Base-by-base conservation (phyloP, 92 coral and sea anemone genomes). In the Pocillopora grandis region DNA sequence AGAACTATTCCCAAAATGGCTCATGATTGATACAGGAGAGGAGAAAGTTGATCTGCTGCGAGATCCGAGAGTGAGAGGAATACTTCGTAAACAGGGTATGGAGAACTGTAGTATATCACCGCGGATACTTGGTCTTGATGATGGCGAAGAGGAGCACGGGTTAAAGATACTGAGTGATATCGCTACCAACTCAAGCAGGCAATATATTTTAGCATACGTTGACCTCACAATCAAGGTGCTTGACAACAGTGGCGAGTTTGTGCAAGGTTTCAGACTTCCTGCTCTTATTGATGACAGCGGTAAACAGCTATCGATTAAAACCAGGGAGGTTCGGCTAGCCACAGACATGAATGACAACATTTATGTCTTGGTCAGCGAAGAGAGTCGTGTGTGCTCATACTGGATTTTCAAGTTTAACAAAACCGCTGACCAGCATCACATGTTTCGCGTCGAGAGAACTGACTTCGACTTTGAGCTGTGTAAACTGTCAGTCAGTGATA, bases 171-270 rank as follows among this genome's bases (percentile, higher is more conserved):
- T n/a, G n/a, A n/a, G n/a, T 23, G 27, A 23, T 23, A 23, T 70
- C 75, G 75, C 75, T 70, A 70, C 75, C 14, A 70, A 70, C 36
- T 12, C 58, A 2, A 18, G 6, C 4, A 20, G n/a, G 18, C 75
- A 70, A n/a, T 37, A 33, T 42, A 33, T 70, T 12, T 6, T 70
- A 35, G 52, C 75, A 37, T 52, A 70, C 56, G 9, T 16, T 70
- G 75, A 42, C 9, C n/a, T n/a, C n/a, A 56, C 9, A 36, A 55
- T 80, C 1, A 80, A 68, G 74, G 20, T 68, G 76, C 55, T 80
- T 58, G 21, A 65, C 76, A 80, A 13, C 72, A 23, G 5, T n/a
- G 84, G 84, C 48, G 27, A 80, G 12, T 80, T 80, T 52, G n/a
- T 66, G 33, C 7, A 23, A 21, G 16, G 23, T 15, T 21, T 67